A percentile compares a stretch with the other conserved stretches of the same genome.
Evolutionary conservation across 2,113 vertebrate species (phyloP).

Genomic region (Vulpes vulpes): DNA sequence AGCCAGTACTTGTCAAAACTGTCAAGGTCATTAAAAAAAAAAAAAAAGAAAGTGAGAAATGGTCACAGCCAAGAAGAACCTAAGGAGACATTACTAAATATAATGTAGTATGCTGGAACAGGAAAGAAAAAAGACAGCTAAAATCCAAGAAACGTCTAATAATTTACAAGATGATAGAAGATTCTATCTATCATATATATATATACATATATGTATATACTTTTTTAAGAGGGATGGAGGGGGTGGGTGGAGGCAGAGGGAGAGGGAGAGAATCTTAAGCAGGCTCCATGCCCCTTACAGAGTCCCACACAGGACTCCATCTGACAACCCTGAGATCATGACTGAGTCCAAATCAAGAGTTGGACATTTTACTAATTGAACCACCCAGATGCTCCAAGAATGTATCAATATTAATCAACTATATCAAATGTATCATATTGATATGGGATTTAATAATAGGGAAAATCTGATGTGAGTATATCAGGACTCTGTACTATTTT

Average conservation of each 20-base stretch:
- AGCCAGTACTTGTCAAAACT: neutral
- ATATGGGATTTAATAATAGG: too few species aligned
- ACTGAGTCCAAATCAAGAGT: neutral
- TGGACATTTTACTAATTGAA: neutral
- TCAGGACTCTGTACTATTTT: too few species aligned
- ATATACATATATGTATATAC: too few species aligned
- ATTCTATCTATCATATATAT: too few species aligned
- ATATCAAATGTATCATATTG: too few species aligned
- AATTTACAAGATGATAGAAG: neutral
- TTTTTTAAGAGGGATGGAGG: too few species aligned
- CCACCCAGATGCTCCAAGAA: neutral
- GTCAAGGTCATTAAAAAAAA: neutral
- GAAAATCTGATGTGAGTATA: too few species aligned
- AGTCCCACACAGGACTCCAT: neutral
- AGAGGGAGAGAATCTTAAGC: neutral
- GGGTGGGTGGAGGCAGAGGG: neutral
- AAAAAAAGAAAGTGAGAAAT: neutral
- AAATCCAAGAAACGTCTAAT: neutral
- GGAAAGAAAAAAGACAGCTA: neutral
- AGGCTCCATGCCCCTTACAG: neutral
- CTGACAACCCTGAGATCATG: neutral
- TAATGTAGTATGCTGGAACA: neutral
- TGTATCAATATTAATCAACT: too few species aligned
- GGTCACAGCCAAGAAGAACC: neutral
- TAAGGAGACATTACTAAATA: neutral